A percentile compares a stretch with the other conserved stretches of the same genome.
phyloP scores from a whole-genome alignment of 2,888 invertebrate species.

The Drosophila gaucha region DNA sequence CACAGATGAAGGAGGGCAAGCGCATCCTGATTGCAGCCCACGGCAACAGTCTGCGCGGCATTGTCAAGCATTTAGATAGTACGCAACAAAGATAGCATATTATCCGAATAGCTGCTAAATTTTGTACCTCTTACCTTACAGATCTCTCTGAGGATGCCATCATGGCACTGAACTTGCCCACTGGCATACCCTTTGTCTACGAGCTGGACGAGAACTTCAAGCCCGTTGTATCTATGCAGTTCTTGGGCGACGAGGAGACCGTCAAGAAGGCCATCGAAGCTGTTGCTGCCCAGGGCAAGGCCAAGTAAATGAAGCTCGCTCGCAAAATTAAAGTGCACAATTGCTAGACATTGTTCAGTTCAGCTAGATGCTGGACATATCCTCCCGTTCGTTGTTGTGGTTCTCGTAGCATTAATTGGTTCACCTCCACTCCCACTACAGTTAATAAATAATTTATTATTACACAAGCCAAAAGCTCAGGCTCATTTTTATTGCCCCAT shows the following conservation, averaged over 20 bases:
- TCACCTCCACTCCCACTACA: slow-evolving; percentile 44
- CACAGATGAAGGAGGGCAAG: slow-evolving; percentile 92
- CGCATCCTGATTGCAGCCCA: slow-evolving; percentile 94
- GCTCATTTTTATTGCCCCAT: slow-evolving; percentile 23
- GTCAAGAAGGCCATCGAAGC: slow-evolving; percentile 92
- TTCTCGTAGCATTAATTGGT: slow-evolving; percentile 61
- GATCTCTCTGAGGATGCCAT: slow-evolving; percentile 91
- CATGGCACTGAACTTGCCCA: slow-evolving; percentile 91
- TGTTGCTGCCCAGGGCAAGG: slow-evolving; percentile 92
- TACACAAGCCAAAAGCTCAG: slow-evolving; percentile 26
- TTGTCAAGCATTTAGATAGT: slow-evolving; percentile 95
- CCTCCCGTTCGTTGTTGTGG: slow-evolving; percentile 60
- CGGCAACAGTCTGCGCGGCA: slow-evolving; percentile 94
- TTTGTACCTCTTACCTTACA: slow-evolving; percentile 76
- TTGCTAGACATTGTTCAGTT: slow-evolving; percentile 31
- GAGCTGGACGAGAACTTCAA: slow-evolving; percentile 91
- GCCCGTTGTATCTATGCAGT: slow-evolving; percentile 91
- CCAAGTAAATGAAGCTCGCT: slow-evolving; percentile 86
- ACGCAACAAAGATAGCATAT: no score
- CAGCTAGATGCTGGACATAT: slow-evolving; percentile 25
- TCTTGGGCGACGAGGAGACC: slow-evolving; percentile 92
- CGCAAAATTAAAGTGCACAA: slow-evolving; percentile 39
- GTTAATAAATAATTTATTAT: slow-evolving; percentile 75
- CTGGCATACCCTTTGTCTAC: slow-evolving; percentile 93
- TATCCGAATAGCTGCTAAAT: no score